phyloP scores from a whole-genome alignment of 35 echinoderm and acorn worm genomes.

The Holothuria glaberrima region DNA sequence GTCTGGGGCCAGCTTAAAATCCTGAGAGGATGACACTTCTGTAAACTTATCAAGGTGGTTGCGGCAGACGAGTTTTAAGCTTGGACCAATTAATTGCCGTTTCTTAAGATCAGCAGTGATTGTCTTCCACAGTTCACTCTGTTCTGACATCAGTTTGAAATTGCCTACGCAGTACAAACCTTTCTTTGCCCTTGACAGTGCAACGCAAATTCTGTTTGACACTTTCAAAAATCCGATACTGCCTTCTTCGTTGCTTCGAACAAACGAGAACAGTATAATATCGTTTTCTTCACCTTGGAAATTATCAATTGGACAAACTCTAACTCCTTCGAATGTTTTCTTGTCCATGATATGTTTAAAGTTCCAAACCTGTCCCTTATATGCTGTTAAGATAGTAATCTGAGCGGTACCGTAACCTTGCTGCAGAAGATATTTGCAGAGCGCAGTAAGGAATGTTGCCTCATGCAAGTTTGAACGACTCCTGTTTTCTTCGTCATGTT shows the following conservation, averaged over 20 bases:
- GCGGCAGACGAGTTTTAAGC: conserved; percentile 50
- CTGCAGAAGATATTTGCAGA: conserved; percentile 86
- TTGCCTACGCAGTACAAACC: conserved; percentile 97
- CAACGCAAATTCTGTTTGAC: conserved; percentile 79
- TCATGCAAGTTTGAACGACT: conserved; percentile 86
- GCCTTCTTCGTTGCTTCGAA: conserved; percentile 88
- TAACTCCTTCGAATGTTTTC: conserved; percentile 73
- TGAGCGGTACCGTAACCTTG: conserved; percentile 80
- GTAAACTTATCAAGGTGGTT: conserved; percentile 43
- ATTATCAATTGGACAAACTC: conserved; percentile 81
- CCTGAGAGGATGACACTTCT: conserved; percentile 3
- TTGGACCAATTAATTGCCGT: background rate
- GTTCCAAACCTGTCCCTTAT: conserved; percentile 84
- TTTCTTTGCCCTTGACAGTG: conserved; percentile 74
- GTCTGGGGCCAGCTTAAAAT: conserved; percentile 58
- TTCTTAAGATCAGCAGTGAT: conserved; percentile 35
- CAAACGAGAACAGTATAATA: conserved; percentile 93
- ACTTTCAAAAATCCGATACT: conserved; percentile 89
- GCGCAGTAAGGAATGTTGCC: conserved; percentile 60
- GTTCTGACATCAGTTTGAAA: conserved; percentile 59
- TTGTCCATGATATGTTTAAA: conserved; percentile 77
- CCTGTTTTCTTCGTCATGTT: conserved; percentile 60
- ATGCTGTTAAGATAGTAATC: conserved; percentile 90
- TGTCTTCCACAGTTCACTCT: conserved; percentile 66
- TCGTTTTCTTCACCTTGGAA: conserved; percentile 99